Conservation (phyloP, 2,888 invertebrate species). For the Trypoxylon attenuatum region DNA sequence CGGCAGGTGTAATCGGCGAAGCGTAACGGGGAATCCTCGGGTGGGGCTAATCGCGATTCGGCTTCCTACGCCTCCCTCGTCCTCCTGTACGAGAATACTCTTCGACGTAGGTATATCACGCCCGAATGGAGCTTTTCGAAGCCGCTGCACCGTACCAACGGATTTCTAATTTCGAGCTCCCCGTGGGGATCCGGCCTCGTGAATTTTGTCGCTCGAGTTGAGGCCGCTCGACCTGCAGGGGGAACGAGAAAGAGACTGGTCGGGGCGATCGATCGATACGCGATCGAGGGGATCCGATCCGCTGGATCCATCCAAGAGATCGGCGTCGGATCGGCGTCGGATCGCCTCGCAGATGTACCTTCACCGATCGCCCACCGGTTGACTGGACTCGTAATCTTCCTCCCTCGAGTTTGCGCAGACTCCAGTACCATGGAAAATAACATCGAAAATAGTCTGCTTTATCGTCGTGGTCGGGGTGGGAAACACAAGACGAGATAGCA, state of each 20-base stretch:
- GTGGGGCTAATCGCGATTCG: slow-evolving; percentile 63
- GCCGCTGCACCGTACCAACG: slow-evolving; percentile 47
- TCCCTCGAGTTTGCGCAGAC: too few relatives aligned
- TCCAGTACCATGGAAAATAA: too few relatives aligned
- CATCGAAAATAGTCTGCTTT: too few relatives aligned
- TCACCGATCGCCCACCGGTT: too few relatives aligned
- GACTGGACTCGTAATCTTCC: too few relatives aligned
- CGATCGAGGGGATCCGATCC: not conserved
- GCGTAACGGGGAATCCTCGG: too few relatives aligned
- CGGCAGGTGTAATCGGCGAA: not conserved
- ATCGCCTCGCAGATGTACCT: not conserved
- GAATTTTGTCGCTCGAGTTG: slow-evolving; percentile 5
- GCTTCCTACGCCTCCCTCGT: slow-evolving; percentile 28
- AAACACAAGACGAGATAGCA: too few relatives aligned
- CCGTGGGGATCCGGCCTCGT: slow-evolving; percentile 10
- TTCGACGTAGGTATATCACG: slow-evolving; percentile 43
- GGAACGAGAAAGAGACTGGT: too few relatives aligned
- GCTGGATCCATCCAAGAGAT: not conserved
- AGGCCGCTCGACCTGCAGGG: too few relatives aligned
- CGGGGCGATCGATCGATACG: too few relatives aligned
- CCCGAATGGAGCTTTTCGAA: slow-evolving; percentile 52
- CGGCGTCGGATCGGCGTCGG: not conserved
- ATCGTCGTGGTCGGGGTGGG: too few relatives aligned
- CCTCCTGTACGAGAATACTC: slow-evolving; percentile 30
- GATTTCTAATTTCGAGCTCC: slow-evolving; percentile 54